Percentiles rank a stretch among this genome's conserved stretches.
These are phyloP conservation scores for Brevimyrus niger DNA, from an alignment of 2,113 vertebrate genomes.

Conservation along the genomic window DNA sequence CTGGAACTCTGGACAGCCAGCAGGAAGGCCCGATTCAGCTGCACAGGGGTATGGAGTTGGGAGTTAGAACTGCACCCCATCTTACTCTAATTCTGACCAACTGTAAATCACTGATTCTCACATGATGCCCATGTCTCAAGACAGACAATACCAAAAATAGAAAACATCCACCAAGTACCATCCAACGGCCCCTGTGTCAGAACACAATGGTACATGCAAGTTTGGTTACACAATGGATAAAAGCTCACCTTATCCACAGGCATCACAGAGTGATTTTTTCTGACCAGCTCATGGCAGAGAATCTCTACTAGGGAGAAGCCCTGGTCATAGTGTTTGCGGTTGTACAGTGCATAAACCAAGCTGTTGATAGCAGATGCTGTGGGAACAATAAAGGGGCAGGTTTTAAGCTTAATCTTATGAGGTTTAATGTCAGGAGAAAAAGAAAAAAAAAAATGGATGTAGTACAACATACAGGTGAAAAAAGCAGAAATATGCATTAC, in stretches of 20 bases:
- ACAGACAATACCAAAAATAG: neutral
- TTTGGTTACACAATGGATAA: neutral
- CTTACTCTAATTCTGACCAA: neutral
- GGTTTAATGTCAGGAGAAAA: neutral
- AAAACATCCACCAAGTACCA: neutral
- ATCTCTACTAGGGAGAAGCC: slow-evolving; percentile 60
- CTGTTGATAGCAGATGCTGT: slow-evolving; percentile 68
- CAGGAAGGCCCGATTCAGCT: slow-evolving; percentile 72
- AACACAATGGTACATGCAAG: neutral
- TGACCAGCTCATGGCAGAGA: slow-evolving; percentile 60
- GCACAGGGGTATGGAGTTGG: neutral
- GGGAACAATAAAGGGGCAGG: neutral
- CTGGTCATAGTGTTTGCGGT: slow-evolving; percentile 62
- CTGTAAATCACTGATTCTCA: neutral
- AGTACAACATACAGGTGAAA: neutral
- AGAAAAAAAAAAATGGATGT: neutral
- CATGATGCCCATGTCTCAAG: neutral
- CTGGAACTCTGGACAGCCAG: slow-evolving; percentile 69
- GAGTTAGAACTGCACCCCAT: neutral
- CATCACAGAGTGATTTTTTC: slow-evolving; percentile 42
- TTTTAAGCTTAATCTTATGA: neutral
- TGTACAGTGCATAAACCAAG: slow-evolving; percentile 73
- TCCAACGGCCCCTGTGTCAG: neutral
- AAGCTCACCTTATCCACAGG: slow-evolving; percentile 64
- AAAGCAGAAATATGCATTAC: slow-evolving; percentile 46